Base-by-base conservation (phyloP, 23 tunicate species). In the Trididemnum clinides region DNA sequence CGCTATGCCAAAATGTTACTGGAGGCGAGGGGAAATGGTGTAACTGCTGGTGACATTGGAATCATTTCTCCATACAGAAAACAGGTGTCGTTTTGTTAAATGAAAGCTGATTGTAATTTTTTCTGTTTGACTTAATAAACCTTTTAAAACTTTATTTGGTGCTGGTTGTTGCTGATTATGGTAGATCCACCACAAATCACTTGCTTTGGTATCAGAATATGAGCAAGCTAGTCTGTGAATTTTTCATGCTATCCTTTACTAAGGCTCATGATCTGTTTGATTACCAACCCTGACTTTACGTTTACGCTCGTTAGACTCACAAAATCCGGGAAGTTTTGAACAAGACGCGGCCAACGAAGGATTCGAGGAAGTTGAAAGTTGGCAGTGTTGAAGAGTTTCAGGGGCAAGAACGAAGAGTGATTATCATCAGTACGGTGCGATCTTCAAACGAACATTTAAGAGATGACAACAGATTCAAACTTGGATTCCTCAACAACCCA, bases 21-120 rank as follows among this genome's bases (percentile, higher is more conserved):
- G 64, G 30, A 64, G 4, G 66, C 77, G 6, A 69, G 81, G 36
- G 84, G 83, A 20, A 75, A 71, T 37, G 54, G 75, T 0, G 77
- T 94, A 0, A 50, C 54, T 34, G 71, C 90, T 1, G 54, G 50
- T 10, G 79, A 92, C 15, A 92, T 92, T 39, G 92, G 92, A 29
- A 74, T 94, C 29, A 85, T 94, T 22, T 73, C 94, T 15, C 98
- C 98, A 1, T 94, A 94, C 88, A 84, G 86, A 28, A 85, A 94
- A 59, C 98, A 94, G 84, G 94, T 86, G 33, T n/a, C n/a, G 10
- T 15, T 44, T 44, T 44, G 54, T 44, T 44, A 44, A 44, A 44
- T 44, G 10, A 44, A 44, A 44, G 54, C 54, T 44, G 10, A 7
- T 44, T 10, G 54, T 44, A 44, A 44, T n/a, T n/a, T n/a, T n/a